Evolutionary conservation across 2,797 vertebrate genomes (phyloP).

Genomic region (Hydrocynus forskahlii): DNA sequence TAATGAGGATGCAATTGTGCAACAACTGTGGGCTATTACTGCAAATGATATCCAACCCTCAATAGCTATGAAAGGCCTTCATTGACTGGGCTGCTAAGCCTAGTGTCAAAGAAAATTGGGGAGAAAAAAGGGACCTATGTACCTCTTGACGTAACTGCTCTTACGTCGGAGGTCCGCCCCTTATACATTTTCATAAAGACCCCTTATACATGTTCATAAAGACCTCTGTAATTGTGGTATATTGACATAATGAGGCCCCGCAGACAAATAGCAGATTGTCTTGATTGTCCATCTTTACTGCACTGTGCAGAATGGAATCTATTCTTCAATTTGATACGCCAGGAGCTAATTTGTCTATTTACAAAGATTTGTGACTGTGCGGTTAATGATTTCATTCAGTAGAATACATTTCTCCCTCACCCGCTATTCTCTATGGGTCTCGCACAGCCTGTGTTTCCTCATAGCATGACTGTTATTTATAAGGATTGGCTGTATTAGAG

Average conservation of each 20-base stretch:
- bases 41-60: neutral
- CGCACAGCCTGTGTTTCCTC: slow-evolving; percentile 51
- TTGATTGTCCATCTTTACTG: slow-evolving; percentile 43
- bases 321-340: slow-evolving; percentile 41
- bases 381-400: slow-evolving; percentile 65
- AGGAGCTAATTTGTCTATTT: slow-evolving; percentile 54
- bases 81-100: neutral
- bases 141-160: slow-evolving; percentile 23
- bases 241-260: slow-evolving; percentile 41
- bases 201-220: slow-evolving; percentile 50
- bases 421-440: slow-evolving; percentile 29
- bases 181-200: slow-evolving; percentile 22
- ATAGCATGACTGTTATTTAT: slow-evolving; percentile 74
- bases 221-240: slow-evolving; percentile 37
- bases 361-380: slow-evolving; percentile 54
- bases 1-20: neutral
- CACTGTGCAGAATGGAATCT: slow-evolving; percentile 30
- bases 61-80: slow-evolving; percentile 17
- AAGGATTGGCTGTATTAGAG: slow-evolving; percentile 69
- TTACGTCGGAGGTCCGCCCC: no score
- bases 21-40: neutral
- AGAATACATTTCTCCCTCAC: slow-evolving; percentile 49
- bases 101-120: neutral
- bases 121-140: neutral
- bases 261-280: slow-evolving; percentile 49